These are phyloP conservation scores for Isaurus tuberculatus DNA, from an alignment of 92 coral and sea anemone species.

Conservation along the genomic window DNA sequence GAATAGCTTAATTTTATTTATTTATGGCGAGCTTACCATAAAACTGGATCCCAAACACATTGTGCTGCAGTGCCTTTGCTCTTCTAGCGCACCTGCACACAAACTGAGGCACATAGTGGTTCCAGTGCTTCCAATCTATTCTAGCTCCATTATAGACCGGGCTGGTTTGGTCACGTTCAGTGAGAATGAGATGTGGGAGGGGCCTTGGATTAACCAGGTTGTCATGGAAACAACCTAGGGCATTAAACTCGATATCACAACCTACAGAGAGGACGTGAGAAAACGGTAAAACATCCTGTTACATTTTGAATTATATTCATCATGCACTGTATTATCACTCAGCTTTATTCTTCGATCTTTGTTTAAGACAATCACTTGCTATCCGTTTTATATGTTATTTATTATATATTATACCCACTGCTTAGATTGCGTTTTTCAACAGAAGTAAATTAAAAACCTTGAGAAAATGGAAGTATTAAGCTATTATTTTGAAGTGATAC, in stretches of 20 bases:
- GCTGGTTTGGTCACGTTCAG: slow-evolving; percentile 69
- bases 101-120: slow-evolving; percentile 73
- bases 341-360: too few species aligned
- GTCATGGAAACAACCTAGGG: slow-evolving; percentile 84
- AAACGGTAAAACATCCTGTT: not conserved
- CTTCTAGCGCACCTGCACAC: slow-evolving; percentile 87
- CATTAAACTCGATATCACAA: slow-evolving; percentile 73
- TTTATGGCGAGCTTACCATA: slow-evolving; percentile 70
- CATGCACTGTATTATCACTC: too few species aligned
- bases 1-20: too few species aligned
- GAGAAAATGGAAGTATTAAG: not conserved
- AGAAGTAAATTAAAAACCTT: too few species aligned
- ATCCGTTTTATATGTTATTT: too few species aligned
- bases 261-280: slow-evolving; percentile 35
- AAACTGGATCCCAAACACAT: slow-evolving; percentile 83
- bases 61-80: slow-evolving; percentile 66
- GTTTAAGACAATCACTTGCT: too few species aligned
- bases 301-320: too few species aligned
- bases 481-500: not conserved
- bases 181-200: slow-evolving; percentile 69
- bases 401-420: too few species aligned
- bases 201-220: slow-evolving; percentile 65
- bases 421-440: too few species aligned
- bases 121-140: slow-evolving; percentile 93
- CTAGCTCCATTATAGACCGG: slow-evolving; percentile 61